A percentile compares a stretch with the other conserved stretches of the same genome.
Conservation (phyloP, 1,140 invertebrate genomes). For the Drosophila mauritiana region DNA sequence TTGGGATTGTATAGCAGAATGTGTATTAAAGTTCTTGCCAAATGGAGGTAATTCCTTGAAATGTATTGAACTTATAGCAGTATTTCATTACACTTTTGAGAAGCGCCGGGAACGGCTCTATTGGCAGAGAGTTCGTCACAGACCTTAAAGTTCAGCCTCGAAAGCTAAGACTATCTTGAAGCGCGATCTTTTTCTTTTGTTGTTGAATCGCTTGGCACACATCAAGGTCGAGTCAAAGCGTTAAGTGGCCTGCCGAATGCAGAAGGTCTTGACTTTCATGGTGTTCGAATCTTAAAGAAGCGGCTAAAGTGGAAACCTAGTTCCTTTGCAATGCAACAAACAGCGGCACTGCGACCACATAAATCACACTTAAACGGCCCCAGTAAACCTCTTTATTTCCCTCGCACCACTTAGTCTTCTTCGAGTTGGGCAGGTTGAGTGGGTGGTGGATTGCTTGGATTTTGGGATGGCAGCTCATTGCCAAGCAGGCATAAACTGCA, state of each 20-base stretch:
- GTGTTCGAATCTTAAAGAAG: slow-evolving; percentile 13
- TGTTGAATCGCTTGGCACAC: slow-evolving; percentile 26
- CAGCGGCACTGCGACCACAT: slow-evolving; percentile 42
- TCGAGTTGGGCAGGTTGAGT: slow-evolving; percentile 36
- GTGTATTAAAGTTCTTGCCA: not conserved
- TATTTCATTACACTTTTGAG: not conserved
- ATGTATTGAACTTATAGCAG: slow-evolving; percentile 1
- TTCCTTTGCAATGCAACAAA: slow-evolving; percentile 34
- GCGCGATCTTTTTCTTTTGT: slow-evolving; percentile 12
- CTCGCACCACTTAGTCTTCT: slow-evolving; percentile 15
- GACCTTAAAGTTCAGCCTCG: slow-evolving; percentile 18
- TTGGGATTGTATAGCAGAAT: not conserved
- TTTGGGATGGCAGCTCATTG: slow-evolving; percentile 35
- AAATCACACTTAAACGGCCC: slow-evolving; percentile 70
- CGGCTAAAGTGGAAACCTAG: not conserved
- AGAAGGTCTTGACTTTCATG: slow-evolving; percentile 32
- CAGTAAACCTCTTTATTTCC: slow-evolving; percentile 25
- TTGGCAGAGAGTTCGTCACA: slow-evolving; percentile 2
- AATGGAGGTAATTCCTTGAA: not conserved
- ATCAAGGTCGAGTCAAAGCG: slow-evolving; percentile 23
- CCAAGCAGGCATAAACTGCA: slow-evolving; percentile 41
- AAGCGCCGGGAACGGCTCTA: not conserved
- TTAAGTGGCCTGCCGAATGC: slow-evolving; percentile 9
- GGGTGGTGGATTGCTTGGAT: slow-evolving; percentile 1
- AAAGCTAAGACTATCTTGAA: slow-evolving; percentile 14